Base-by-base conservation (phyloP, 2,113 vertebrate species). In the Rhadina sibilatrix region DNA sequence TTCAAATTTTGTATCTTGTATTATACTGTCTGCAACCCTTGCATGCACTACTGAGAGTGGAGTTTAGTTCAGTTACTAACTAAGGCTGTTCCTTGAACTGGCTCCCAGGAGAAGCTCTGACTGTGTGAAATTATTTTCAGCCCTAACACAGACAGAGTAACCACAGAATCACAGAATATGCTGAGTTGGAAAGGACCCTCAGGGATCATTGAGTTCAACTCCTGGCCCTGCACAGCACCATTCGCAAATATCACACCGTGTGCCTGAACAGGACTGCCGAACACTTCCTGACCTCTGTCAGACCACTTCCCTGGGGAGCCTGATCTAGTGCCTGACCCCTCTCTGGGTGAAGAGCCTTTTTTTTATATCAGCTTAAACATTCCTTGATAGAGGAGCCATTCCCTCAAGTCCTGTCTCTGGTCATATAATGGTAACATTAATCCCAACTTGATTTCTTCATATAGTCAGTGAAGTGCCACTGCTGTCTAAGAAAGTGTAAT, bases 51-150 rank as follows among this genome's bases (percentile, higher is more conserved):
- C 21, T 70, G 42, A 79, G 23, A 87, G 37, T 10, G 24, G 25
- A 10, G 42, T 54, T 91, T 27, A 60, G n/a, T 33, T 60, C 30
- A 64, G 47, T 50, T 70, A 47, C 37, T 59, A 88, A 70, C 6
- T 8, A 12, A 52, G 30, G 13, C 21, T 88, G 18, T 77, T 80
- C 42, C 52, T n/a, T 68, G 47, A 81, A 28, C 15, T 56, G 27
- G 25, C 15, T 80, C 75, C 52, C 28, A 86, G 24, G 12, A 82
- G 46, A 70, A 85, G 22, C 13, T 83, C 66, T 89, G 54, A 52
- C 52, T 59, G 35, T 23, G 21, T 77, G 42, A 80, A 92, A 56
- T 83, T 35, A 66, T 77, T 61, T 85, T 77, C 81, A 95, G 42
- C 24, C 66, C 35, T 50, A 42, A 25, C 12, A 28, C 11, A 85